A percentile compares a stretch with the other conserved stretches of the same genome.
Evolutionary conservation across 2,888 invertebrate genomes (phyloP).

Genomic region (Notodonta ziczac): DNA sequence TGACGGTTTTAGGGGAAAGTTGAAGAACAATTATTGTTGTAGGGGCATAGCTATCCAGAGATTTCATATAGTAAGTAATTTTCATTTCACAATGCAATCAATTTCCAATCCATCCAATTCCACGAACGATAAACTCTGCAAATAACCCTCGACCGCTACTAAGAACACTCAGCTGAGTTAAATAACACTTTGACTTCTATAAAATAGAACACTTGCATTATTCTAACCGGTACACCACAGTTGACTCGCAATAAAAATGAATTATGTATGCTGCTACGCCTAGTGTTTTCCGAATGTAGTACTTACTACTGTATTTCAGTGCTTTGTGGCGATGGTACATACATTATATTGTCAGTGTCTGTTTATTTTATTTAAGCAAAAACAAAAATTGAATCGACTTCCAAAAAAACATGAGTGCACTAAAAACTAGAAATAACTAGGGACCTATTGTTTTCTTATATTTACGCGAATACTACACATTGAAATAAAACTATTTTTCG

Average conservation of each 20-base stretch:
- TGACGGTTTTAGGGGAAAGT: no score
- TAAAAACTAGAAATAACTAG: no score
- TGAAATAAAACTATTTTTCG: no score
- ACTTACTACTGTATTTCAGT: conserved; percentile 1
- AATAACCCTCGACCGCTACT: not conserved
- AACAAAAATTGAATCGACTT: no score
- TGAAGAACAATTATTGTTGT: no score
- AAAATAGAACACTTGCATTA: conserved; percentile 25
- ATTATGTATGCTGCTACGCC: conserved; percentile 26
- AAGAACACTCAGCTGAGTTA: conserved; percentile 2
- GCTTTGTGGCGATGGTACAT: not conserved
- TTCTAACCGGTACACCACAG: conserved; percentile 30
- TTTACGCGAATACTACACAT: no score
- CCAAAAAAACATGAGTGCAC: no score
- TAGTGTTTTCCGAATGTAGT: conserved; percentile 10
- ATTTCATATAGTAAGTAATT: no score
- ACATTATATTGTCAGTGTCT: no score
- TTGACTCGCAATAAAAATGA: conserved; percentile 42
- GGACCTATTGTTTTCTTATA: no score
- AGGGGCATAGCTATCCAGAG: no score
- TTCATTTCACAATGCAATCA: not conserved
- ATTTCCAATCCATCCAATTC: conserved; percentile 1
- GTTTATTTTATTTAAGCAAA: no score
- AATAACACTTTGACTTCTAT: conserved; percentile 7
- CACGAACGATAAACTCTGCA: conserved; percentile 2